A percentile compares a stretch with the other conserved stretches of the same genome.
Evolutionary conservation across 2,888 invertebrate species (phyloP).

Genomic region (Nysson spinosus): DNA sequence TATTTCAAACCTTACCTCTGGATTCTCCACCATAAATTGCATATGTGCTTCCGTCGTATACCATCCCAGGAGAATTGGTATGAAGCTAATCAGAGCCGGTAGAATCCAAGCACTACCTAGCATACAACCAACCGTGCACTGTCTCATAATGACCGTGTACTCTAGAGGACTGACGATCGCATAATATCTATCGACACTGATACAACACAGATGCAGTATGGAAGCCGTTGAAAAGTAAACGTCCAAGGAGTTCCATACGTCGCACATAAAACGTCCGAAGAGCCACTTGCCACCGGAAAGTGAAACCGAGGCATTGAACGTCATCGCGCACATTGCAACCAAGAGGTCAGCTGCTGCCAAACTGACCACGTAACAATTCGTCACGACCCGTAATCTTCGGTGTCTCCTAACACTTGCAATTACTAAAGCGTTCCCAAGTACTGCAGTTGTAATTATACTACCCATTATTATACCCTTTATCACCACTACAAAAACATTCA

Average conservation of each 20-base stretch:
- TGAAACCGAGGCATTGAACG: slow-evolving; percentile 94
- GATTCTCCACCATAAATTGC: slow-evolving; percentile 80
- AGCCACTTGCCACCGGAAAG: slow-evolving; percentile 90
- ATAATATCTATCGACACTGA: slow-evolving; percentile 94
- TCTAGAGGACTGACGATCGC: slow-evolving; percentile 95
- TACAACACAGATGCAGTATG: slow-evolving; percentile 95
- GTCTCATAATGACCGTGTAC: slow-evolving; percentile 95
- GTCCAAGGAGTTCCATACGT: slow-evolving; percentile 95
- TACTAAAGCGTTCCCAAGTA: slow-evolving; percentile 94
- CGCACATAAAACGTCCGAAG: slow-evolving; percentile 94
- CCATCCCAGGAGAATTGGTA: slow-evolving; percentile 83
- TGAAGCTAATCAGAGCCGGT: slow-evolving; percentile 82
- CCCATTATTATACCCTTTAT: slow-evolving; percentile 89
- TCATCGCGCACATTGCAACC: slow-evolving; percentile 95
- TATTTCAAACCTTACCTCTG: slow-evolving; percentile 78
- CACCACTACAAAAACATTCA: slow-evolving; percentile 77
- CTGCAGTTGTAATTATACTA: slow-evolving; percentile 91
- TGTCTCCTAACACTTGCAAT: slow-evolving; percentile 90
- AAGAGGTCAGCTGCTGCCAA: slow-evolving; percentile 95
- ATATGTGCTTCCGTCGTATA: slow-evolving; percentile 84
- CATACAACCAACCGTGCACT: slow-evolving; percentile 82
- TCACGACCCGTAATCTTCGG: slow-evolving; percentile 90
- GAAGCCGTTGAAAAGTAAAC: slow-evolving; percentile 96
- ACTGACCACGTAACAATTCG: slow-evolving; percentile 97
- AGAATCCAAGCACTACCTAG: slow-evolving; percentile 80